Evolutionary conservation across 2,113 vertebrate species (phyloP).

Genomic region (Spea multiplicata): DNA sequence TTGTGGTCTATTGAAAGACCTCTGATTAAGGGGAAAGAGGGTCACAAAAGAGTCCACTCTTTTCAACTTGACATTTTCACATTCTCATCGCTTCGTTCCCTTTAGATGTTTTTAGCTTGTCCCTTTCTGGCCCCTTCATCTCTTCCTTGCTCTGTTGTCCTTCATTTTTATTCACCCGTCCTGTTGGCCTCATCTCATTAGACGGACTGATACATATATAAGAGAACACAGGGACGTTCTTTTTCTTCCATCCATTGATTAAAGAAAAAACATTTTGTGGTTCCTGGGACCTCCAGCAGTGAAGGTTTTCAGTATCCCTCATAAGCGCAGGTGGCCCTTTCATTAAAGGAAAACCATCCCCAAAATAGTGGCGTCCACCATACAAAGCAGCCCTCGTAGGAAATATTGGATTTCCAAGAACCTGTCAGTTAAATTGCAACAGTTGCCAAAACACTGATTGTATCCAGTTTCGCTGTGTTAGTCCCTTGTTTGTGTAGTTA

Average conservation of each 20-base stretch:
- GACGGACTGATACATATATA: constrained; percentile 15
- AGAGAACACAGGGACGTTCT: not conserved
- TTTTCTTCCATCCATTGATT: not conserved
- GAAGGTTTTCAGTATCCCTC: not conserved
- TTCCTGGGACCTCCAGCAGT: not conserved
- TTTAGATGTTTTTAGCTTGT: constrained; percentile 18
- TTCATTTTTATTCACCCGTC: constrained; percentile 22
- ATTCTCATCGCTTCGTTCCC: constrained; percentile 23
- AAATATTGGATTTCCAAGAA: too few species aligned
- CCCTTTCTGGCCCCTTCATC: constrained; percentile 24
- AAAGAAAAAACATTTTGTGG: not conserved
- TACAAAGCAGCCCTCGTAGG: too few species aligned
- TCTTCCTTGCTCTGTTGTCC: constrained; percentile 32
- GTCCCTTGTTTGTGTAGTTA: too few species aligned
- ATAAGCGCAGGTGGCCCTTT: not conserved
- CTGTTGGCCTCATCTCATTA: constrained; percentile 12
- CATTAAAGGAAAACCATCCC: not conserved
- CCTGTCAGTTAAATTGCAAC: too few species aligned
- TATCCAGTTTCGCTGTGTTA: too few species aligned
- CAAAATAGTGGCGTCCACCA: not conserved
- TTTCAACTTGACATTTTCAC: constrained; percentile 41
- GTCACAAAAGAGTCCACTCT: constrained; percentile 41
- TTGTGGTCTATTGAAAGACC: constrained; percentile 33
- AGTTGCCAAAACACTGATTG: too few species aligned
- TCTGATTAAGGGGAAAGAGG: constrained; percentile 29